These are phyloP conservation scores for Champsocephalus gunnari DNA, from an alignment of 2,797 vertebrate genomes.

Conservation along the genomic window DNA sequence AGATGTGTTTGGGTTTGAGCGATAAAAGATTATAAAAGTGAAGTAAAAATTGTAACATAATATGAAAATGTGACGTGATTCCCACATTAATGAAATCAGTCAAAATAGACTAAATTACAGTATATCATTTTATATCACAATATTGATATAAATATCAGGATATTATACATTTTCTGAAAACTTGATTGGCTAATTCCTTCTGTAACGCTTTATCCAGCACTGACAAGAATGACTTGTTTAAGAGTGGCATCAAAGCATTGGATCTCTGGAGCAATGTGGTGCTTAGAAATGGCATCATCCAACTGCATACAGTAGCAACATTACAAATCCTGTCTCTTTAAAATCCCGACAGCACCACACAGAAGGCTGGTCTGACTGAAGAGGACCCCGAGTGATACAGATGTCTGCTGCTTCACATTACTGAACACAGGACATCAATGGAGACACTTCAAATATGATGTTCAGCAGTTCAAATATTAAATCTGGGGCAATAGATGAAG, in stretches of 20 bases:
- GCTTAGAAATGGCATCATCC: conserved; percentile 4
- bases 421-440: not conserved
- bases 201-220: not conserved
- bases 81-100: not conserved
- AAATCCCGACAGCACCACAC: conserved; percentile 31
- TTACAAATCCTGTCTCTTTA: conserved; percentile 4
- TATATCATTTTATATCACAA: conserved; percentile 1
- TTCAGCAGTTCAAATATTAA: conserved; percentile 25
- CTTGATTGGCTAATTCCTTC: not conserved
- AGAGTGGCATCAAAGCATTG: not conserved
- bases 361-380: conserved; percentile 34
- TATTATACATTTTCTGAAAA: conserved; percentile 12
- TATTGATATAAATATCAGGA: not conserved
- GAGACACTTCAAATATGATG: conserved; percentile 1
- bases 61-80: conserved; percentile 11
- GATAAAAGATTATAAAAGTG: not conserved
- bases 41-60: not conserved
- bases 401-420: conserved; percentile 31
- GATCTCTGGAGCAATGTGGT: not conserved
- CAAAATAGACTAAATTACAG: conserved; percentile 1
- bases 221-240: not conserved
- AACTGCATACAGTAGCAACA: conserved; percentile 4
- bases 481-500: not conserved
- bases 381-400: conserved; percentile 34
- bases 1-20: not conserved